Base-by-base conservation (phyloP, 2,113 vertebrate species). In the Ellobius talpinus region DNA sequence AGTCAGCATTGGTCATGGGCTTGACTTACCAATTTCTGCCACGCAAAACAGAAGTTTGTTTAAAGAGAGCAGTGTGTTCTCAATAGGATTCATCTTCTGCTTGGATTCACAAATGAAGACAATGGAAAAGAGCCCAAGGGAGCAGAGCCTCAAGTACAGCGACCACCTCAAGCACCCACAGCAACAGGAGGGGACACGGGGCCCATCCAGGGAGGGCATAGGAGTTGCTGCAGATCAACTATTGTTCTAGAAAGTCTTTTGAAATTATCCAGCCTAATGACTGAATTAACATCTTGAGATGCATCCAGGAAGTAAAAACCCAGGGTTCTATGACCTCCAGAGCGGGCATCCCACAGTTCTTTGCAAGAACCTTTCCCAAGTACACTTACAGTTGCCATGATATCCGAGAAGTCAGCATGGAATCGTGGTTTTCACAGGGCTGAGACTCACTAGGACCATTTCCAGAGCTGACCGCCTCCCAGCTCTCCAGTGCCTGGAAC, bases 101-200 rank as follows among this genome's bases (percentile, higher is more conserved):
- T 65, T 92, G 89, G 29, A 95, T 92, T 92, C 91, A 86, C 68
- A 84, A 87, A 81, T 39, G 72, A 94, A 74, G 81, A 79, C 24
- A 47, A 13, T 6, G 39, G 76, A 42, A 73, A 88, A 90, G 47
- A 92, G 66, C 65, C 73, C 26, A 7, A 19, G 13, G 31, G 84
- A 77, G n/a, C 26, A 55, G 39, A 73, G 47, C 66, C 26, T 3
- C 45, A 9, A 36, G 31, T 92, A 36, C 55, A 93, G 42, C 77
- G 76, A 47, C 74, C 63, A 8, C n/a, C 24, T 5, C 66, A 87
- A 74, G 88, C 16, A 42, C 33, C 23, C 6, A 1, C 33, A 77
- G 16, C 93, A 66, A 7, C 0, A 16, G 19, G 5, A 45, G 47
- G 39, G 26, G 5, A 24, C n/a, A 2, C 7, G 23, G 26, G 21